Evolutionary conservation across 2,113 vertebrate species (phyloP), one percentile per base, ranked within the genome.

Genomic region (Axis porcinus): DNA sequence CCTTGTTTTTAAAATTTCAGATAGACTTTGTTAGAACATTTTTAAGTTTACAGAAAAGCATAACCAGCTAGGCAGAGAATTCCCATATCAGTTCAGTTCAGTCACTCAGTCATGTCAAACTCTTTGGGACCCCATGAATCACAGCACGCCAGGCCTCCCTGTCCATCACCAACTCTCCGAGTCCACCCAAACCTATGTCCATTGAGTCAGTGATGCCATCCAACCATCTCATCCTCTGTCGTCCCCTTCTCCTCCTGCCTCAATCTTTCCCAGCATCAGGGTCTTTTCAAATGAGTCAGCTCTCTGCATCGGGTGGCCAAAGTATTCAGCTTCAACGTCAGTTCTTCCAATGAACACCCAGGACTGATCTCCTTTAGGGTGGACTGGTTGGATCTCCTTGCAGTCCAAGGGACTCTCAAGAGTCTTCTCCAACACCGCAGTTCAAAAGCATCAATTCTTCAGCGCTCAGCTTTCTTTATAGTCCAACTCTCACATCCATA

Each of bases 81-180:
- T 89, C 27, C 16, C 7, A 47, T 55, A 17, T 55, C 36, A 40
- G 10, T 40, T 70, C 67, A 74, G 36, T 36, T 74, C 5, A 40
- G 67, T 40, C 5, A 7, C 1, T 36, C 40, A 43, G 36, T 40
- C 2, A 0, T 76, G 36, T 74, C 19, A 0, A 0, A 13, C 36
- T 74, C 67, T 36, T 19, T 40, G 67, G 1, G 3, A 40, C 36
- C n/a, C 67, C 67, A 40, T 40, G 67, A 70, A 70, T 19, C 5
- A 0, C 19, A 40, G n/a, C 67, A 70, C 2, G 0, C 10, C 36
- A 74, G 67, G 67, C 5, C 67, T 74, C 36, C 21, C 67, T 40
- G 67, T 74, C 5, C 10, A 40, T 74, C 67, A 40, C 2, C 19
- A 74, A 13, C 36, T 74, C 67, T 21, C 2, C 0, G 67, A 23